Evolutionary conservation across 2,113 vertebrate species (phyloP).

Genomic region (Stigmatopora nigra): DNA sequence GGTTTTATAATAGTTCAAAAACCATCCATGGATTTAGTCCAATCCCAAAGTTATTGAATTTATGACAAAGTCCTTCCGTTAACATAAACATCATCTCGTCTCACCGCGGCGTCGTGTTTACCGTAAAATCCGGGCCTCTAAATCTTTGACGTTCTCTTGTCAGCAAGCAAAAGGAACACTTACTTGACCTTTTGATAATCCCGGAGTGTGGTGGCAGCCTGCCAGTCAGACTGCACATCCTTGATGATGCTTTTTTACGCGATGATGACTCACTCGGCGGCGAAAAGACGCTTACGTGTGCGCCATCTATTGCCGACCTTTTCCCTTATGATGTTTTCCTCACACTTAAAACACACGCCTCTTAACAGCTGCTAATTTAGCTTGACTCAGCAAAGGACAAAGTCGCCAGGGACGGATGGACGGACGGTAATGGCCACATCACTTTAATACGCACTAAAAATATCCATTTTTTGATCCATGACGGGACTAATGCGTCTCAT

Average conservation of each 20-base stretch:
- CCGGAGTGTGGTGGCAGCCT: slow-evolving; percentile 21
- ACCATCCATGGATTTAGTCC: slow-evolving; percentile 1
- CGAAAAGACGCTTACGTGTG: slow-evolving; percentile 22
- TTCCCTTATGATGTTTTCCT: neutral
- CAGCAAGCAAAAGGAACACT: slow-evolving; percentile 22
- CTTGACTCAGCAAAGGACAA: neutral
- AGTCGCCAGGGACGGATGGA: neutral
- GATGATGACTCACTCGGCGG: slow-evolving; percentile 21
- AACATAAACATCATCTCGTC: neutral
- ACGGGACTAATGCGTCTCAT: slow-evolving; percentile 1
- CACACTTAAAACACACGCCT: no score
- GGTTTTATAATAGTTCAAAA: neutral
- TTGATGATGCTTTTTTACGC: slow-evolving; percentile 18
- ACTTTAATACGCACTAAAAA: neutral
- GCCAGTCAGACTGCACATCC: slow-evolving; percentile 34
- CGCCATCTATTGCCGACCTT: neutral
- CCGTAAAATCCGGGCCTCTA: neutral
- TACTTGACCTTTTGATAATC: slow-evolving; percentile 44
- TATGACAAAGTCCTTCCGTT: neutral
- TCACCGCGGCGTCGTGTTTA: neutral
- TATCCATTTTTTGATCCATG: slow-evolving; percentile 11
- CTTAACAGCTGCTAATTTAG: slow-evolving; percentile 3
- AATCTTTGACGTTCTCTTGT: slow-evolving; percentile 22
- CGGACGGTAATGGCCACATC: neutral
- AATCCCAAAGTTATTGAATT: slow-evolving; percentile 3